Conservation (phyloP, 2,113 vertebrate species). For the Poicephalus gulielmi region DNA sequence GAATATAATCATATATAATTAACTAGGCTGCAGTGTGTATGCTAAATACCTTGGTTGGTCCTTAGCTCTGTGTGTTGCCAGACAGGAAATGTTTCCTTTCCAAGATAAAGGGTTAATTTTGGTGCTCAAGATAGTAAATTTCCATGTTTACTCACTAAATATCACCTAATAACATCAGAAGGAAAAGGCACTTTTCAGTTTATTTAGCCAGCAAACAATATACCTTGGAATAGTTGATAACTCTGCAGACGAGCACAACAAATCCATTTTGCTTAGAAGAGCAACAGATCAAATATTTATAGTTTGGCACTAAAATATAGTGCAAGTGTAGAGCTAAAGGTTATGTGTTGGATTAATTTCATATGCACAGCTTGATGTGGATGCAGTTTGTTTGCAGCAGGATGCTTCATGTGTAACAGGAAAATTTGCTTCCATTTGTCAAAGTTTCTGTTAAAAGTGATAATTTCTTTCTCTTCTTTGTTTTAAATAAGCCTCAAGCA, state of each 20-base stretch:
- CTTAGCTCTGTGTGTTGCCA: background rate
- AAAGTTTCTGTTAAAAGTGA: background rate
- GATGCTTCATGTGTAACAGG: background rate
- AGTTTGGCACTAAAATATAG: background rate
- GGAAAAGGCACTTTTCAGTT: background rate
- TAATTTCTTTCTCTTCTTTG: background rate
- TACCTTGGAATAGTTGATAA: background rate
- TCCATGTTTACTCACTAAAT: background rate
- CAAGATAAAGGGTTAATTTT: background rate
- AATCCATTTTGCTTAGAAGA: background rate
- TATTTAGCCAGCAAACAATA: slow-evolving; percentile 11
- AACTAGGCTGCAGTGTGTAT: background rate
- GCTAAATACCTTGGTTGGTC: background rate
- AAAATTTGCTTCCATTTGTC: background rate
- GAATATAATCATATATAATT: background rate
- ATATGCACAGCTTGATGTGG: background rate
- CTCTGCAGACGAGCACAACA: background rate
- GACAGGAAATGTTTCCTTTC: background rate
- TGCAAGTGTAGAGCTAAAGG: background rate
- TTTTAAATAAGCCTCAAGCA: background rate
- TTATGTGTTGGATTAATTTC: background rate
- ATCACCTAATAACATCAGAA: background rate
- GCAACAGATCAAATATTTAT: slow-evolving; percentile 31
- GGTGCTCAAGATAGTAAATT: background rate
- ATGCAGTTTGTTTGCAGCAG: background rate